Conservation (phyloP, 2,113 vertebrate genomes). For the Damaliscus lunatus region DNA sequence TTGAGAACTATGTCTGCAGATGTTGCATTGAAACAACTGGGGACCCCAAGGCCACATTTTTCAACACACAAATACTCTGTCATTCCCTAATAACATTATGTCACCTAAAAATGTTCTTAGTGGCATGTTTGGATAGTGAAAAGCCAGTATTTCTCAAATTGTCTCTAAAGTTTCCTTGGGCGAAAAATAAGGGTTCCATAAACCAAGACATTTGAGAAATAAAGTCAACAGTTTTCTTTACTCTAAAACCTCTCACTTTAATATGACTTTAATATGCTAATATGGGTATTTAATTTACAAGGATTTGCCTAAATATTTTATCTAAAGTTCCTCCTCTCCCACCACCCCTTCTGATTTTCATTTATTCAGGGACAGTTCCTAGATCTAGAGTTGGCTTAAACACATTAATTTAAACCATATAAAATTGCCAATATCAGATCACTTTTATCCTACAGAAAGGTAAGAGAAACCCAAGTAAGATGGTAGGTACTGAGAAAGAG, state of each 20-base stretch:
- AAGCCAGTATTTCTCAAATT: neutral
- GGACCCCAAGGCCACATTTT: neutral
- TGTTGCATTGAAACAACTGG: constrained; percentile 21
- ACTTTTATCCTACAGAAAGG: neutral
- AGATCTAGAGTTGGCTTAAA: neutral
- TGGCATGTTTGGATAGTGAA: neutral
- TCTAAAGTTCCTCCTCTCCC: neutral
- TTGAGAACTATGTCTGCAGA: constrained; percentile 40
- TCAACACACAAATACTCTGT: neutral
- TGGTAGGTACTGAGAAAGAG: no score
- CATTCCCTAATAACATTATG: neutral
- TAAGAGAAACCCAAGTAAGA: no score
- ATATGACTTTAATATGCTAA: neutral
- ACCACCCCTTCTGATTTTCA: neutral
- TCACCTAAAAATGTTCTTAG: neutral
- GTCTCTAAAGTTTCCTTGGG: neutral
- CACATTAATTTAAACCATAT: neutral
- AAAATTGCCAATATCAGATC: neutral
- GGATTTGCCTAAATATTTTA: neutral
- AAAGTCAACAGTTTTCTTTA: neutral
- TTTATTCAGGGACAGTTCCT: neutral
- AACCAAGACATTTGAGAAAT: neutral
- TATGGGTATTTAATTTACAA: neutral
- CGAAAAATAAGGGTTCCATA: neutral
- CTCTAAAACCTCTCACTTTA: neutral